Percentiles rank a stretch among this genome's conserved stretches.
Conservation (phyloP, 2,888 invertebrate species). For the Taenaris catops region DNA sequence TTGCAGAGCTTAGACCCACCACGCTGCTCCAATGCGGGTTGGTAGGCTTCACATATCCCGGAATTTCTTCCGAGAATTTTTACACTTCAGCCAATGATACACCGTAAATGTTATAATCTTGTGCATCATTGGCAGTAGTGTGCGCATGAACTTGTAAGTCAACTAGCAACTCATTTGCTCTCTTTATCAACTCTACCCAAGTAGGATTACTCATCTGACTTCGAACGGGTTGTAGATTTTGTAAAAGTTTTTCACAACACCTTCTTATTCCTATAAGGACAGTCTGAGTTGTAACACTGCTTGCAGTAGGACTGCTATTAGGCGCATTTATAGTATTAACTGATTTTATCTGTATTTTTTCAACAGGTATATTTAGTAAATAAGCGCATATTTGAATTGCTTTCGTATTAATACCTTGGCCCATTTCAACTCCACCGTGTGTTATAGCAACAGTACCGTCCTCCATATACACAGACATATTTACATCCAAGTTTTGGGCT, state of each 20-base stretch:
- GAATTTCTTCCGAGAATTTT: too few species aligned
- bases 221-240: slow-evolving; percentile 63
- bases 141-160: slow-evolving; percentile 52
- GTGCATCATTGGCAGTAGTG: slow-evolving; percentile 41
- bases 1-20: too few species aligned
- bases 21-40: too few species aligned
- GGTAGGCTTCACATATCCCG: too few species aligned
- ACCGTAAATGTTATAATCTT: slow-evolving; percentile 66
- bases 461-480: slow-evolving; percentile 83
- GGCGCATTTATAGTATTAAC: slow-evolving; percentile 72
- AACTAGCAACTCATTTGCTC: slow-evolving; percentile 54
- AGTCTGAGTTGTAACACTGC: slow-evolving; percentile 82
- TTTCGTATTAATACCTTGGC: slow-evolving; percentile 90
- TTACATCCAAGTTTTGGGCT: slow-evolving; percentile 73
- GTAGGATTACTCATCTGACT: slow-evolving; percentile 57
- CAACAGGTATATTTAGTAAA: slow-evolving; percentile 81
- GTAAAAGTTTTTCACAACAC: slow-evolving; percentile 64
- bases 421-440: slow-evolving; percentile 84
- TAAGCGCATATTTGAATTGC: slow-evolving; percentile 85
- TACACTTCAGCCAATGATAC: slow-evolving; percentile 83
- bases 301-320: slow-evolving; percentile 80
- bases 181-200: slow-evolving; percentile 72
- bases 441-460: slow-evolving; percentile 84
- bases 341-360: slow-evolving; percentile 79
- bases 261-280: slow-evolving; percentile 74